Conservation (phyloP, 1,140 invertebrate genomes). For the Venturia canescens region DNA sequence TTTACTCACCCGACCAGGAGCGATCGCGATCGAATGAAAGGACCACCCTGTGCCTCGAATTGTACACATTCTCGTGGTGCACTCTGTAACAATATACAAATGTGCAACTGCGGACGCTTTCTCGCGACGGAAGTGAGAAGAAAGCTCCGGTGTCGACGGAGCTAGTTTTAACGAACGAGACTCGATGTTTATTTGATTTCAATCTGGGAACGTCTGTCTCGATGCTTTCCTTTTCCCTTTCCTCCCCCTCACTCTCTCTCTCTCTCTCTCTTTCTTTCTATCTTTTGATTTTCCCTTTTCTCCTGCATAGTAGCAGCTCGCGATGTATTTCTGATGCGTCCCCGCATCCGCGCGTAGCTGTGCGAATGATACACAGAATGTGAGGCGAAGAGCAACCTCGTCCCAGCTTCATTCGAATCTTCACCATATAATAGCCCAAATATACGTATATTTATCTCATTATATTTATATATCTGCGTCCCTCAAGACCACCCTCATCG, state of each 20-base stretch:
- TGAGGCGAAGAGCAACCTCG: slow-evolving; percentile 14
- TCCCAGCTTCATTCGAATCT: slow-evolving; percentile 8
- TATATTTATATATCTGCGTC: not conserved
- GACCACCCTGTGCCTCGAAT: slow-evolving; percentile 32
- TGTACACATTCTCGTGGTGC: slow-evolving; percentile 28
- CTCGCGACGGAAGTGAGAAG: slow-evolving; percentile 38
- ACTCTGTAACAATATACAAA: slow-evolving; percentile 49
- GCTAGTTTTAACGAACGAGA: slow-evolving; percentile 2
- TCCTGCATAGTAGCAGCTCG: not conserved
- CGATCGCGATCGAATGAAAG: not conserved
- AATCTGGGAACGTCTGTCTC: slow-evolving; percentile 17
- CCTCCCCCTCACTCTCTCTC: not conserved
- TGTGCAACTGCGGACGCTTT: slow-evolving; percentile 20
- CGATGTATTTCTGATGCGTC: slow-evolving; percentile 24
- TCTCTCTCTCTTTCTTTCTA: not conserved
- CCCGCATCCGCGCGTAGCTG: slow-evolving; percentile 18
- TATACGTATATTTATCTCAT: not conserved
- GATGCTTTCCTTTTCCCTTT: not conserved
- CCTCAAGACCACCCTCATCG: slow-evolving; percentile 49
- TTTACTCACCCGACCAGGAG: not conserved
- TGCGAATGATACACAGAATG: slow-evolving; percentile 3
- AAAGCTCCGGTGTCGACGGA: slow-evolving; percentile 22
- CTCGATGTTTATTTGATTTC: slow-evolving; percentile 50
- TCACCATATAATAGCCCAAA: not conserved
- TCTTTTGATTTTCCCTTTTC: not conserved